These are phyloP conservation scores for Amphiduros pacificus DNA, from an alignment of 2,888 invertebrate genomes.

Conservation along the genomic window DNA sequence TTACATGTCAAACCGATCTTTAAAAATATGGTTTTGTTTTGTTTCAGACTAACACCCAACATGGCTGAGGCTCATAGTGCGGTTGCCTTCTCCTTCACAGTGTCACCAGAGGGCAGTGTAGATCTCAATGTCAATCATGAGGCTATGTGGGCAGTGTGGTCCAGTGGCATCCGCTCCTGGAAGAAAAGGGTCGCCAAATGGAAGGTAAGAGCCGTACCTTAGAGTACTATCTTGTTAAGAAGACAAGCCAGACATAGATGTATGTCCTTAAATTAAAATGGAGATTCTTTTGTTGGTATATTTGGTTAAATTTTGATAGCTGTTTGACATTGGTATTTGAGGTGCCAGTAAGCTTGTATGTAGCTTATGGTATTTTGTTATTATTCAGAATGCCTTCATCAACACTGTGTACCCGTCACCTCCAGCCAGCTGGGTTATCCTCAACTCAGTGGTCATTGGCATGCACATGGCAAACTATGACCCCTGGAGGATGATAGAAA, in stretches of 20 bases:
- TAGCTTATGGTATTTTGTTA: not conserved
- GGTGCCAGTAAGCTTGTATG: not conserved
- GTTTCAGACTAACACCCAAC: constrained; percentile 2
- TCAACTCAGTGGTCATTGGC: constrained; percentile 77
- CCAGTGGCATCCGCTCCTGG: constrained; percentile 93
- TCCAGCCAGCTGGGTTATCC: constrained; percentile 82
- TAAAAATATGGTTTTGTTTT: no score
- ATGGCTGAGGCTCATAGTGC: constrained; percentile 99
- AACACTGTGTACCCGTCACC: constrained; percentile 97
- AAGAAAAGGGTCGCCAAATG: constrained; percentile 88
- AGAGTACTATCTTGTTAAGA: no score
- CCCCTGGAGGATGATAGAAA: constrained; percentile 76
- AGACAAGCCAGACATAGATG: not conserved
- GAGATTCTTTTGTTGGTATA: no score
- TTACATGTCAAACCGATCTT: no score
- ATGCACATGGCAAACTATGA: constrained; percentile 75
- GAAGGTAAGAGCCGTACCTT: constrained; percentile 69
- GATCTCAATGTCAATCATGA: constrained; percentile 97
- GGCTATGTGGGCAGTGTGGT: constrained; percentile 91
- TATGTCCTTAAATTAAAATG: no score
- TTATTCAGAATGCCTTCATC: constrained; percentile 84
- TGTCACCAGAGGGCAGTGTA: constrained; percentile 98
- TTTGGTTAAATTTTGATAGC: no score
- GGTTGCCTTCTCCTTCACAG: constrained; percentile 94
- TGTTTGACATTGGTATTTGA: no score